A percentile compares a stretch with the other conserved stretches of the same genome.
Conservation (phyloP, 2,888 invertebrate species). For the Nephrotoma flavescens region DNA sequence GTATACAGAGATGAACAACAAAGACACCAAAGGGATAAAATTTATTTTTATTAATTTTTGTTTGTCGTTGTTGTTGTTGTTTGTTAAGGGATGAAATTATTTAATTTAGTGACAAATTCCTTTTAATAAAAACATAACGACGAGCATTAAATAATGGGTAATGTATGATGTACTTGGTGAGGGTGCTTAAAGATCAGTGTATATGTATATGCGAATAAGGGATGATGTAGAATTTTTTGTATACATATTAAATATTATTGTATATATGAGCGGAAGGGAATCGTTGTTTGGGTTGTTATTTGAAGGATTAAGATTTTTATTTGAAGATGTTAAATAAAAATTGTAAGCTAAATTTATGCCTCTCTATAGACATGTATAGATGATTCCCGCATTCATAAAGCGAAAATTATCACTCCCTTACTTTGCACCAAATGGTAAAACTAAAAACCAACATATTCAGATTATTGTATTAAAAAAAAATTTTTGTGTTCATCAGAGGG, state of each 20-base stretch:
- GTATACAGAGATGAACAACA: neutral
- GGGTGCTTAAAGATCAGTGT: neutral
- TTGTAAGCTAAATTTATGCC: neutral
- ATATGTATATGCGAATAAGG: neutral
- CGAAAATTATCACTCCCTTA: neutral
- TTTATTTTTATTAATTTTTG: neutral
- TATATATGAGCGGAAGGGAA: neutral
- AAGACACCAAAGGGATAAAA: neutral
- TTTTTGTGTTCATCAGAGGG: neutral
- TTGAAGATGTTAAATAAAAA: neutral
- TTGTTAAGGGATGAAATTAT: neutral
- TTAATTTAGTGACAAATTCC: neutral
- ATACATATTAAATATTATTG: neutral
- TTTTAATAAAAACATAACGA: neutral
- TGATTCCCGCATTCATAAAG: neutral
- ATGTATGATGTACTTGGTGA: neutral
- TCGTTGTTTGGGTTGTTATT: neutral
- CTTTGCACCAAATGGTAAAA: neutral
- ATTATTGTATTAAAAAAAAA: neutral
- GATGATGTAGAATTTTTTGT: neutral
- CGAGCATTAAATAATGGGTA: neutral
- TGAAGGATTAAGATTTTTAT: neutral
- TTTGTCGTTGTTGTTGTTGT: neutral
- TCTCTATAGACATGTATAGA: neutral
- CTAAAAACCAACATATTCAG: neutral